Evolutionary conservation across 2,113 vertebrate genomes (phyloP).

Genomic region (Rhinichthys klamathensis): DNA sequence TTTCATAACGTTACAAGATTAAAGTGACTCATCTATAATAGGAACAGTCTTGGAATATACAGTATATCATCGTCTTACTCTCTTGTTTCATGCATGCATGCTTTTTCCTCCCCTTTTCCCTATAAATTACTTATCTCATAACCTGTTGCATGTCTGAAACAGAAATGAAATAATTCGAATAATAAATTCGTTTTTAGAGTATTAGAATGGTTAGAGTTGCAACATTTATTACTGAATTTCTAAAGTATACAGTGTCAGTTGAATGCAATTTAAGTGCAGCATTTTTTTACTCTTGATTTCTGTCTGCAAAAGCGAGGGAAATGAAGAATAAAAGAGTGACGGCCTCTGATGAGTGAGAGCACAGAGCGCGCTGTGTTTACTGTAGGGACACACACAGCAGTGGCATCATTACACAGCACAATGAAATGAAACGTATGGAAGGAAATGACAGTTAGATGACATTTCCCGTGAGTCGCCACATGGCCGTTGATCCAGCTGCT

Average conservation of each 20-base stretch:
- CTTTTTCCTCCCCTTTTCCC: too few relatives aligned
- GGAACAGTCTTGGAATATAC: too few relatives aligned
- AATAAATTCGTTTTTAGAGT: background rate
- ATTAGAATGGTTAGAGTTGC: background rate
- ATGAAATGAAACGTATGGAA: conserved; percentile 3
- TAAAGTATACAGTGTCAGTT: background rate
- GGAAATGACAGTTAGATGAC: conserved; percentile 31
- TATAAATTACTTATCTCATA: too few relatives aligned
- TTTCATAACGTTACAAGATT: background rate
- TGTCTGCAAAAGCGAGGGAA: background rate
- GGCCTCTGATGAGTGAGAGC: background rate
- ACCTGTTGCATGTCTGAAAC: background rate
- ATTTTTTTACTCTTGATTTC: too few relatives aligned
- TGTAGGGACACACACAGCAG: background rate
- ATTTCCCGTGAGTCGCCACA: conserved; percentile 22
- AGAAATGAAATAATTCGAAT: background rate
- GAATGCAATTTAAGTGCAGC: background rate
- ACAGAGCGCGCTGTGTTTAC: background rate
- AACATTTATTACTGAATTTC: background rate
- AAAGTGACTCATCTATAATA: background rate
- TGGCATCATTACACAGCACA: conserved; percentile 10
- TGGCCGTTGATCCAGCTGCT: conserved; percentile 4
- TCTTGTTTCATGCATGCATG: too few relatives aligned
- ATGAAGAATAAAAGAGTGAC: background rate
- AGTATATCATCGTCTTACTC: too few relatives aligned